Evolutionary conservation across 2,888 invertebrate species (phyloP).

Genomic region (Notocelia uddmanniana): DNA sequence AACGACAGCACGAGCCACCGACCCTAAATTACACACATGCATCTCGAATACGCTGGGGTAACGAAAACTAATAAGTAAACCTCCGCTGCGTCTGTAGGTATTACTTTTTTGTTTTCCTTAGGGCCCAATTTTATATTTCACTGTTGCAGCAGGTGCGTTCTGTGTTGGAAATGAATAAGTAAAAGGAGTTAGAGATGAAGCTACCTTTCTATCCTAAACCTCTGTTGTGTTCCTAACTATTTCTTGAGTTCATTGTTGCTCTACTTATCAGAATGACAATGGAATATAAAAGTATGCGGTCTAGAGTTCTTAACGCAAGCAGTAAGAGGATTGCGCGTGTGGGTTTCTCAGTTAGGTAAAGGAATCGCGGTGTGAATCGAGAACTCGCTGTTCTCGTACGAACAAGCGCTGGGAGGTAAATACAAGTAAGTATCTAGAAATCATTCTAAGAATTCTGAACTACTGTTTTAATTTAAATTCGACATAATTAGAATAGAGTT

Average conservation of each 20-base stretch:
- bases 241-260: neutral
- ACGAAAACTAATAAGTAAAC: conserved; percentile 50
- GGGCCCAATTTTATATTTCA: conserved; percentile 34
- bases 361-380: conserved; percentile 65
- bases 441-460: conserved; percentile 62
- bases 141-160: conserved; percentile 33
- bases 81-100: conserved; percentile 37
- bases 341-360: conserved; percentile 71
- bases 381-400: conserved; percentile 62
- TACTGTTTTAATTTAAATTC: too few relatives aligned
- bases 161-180: conserved; percentile 17
- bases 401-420: conserved; percentile 62
- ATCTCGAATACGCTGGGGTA: conserved; percentile 52
- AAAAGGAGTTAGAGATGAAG: conserved; percentile 2
- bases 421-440: conserved; percentile 66
- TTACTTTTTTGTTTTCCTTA: conserved; percentile 41
- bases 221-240: neutral
- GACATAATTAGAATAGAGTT: too few relatives aligned
- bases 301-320: conserved; percentile 77
- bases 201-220: neutral
- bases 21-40: conserved; percentile 53
- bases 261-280: neutral
- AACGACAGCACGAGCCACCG: conserved; percentile 63
- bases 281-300: conserved; percentile 62
- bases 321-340: conserved; percentile 57